Evolutionary conservation across 2,113 vertebrate genomes (phyloP), one percentile per base, ranked within the genome.

Genomic region (Macquaria australasica): DNA sequence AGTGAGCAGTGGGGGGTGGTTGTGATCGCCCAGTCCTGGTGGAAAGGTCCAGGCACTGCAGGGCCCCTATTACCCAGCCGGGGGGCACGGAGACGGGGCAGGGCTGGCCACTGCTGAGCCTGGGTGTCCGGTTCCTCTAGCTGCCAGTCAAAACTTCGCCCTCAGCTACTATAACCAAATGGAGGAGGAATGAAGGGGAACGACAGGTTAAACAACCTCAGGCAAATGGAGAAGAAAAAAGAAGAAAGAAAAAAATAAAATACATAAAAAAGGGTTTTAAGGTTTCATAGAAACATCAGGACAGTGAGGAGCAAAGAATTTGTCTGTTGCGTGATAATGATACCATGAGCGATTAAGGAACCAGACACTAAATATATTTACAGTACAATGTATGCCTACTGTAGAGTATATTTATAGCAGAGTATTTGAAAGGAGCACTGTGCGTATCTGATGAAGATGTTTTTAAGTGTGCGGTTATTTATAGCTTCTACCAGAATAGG

Each of bases 91-190:
- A 95, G 92, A 92, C 78, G 75, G 92, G 93, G 86, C 91, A 92
- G 84, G 78, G 86, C 84, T 67, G 84, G 81, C 90, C 91, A 89
- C 94, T 82, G 87, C 91, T 91, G 91, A 87, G 86, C 86, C 69
- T 1, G 91, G 92, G 95, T 96, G 92, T 95, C 90, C 66, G 64
- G 89, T 95, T 95, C 92, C 94, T 89, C 79, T 45, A 85, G 87
- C 93, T 93, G 95, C 93, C 95, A 93, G 89, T 96, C 95, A 95
- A 93, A 92, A 89, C 86, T 81, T 88, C 66, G 82, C 93, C 92
- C 82, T 89, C 80, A 94, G 94, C 93, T 89, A 93, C 76, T 82
- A 83, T 79, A 88, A 91, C 87, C 86, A 85, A 94, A 94, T 79
- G 75, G 83, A 89, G 66, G 72, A 73, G 89, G 83, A 72, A 87